Evolutionary conservation across 2,888 invertebrate genomes (phyloP), one percentile per base, ranked within the genome.

Genomic region (Himalopsyche kuldschensis): DNA sequence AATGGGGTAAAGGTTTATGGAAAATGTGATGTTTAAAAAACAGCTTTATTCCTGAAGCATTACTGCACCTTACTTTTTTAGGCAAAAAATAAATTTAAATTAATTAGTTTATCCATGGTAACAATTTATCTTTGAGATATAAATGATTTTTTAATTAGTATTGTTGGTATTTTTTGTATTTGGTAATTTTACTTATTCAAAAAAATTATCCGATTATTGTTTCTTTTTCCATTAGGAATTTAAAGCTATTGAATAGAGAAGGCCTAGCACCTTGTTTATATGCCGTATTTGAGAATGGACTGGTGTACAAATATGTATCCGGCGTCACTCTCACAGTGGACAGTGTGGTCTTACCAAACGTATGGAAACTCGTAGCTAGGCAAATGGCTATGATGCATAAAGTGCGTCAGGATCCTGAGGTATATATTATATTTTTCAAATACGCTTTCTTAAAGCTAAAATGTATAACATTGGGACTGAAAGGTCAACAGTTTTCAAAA

Each of bases 251-350:
- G 86, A 93, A 97, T 89, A 92, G 93, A 84, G 93, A 94, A 87
- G 96, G 96, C 24, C 93, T 97, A 87, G 97, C 98, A 75, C 97
- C 98, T 80, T 93, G 95, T 78, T 91, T 99, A 76, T 97, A 96
- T 91, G 98, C 97, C 78, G 95, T 95, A 77, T 99, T 99, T 90
- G 93, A 95, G 87, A 99, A 99, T 92, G 99, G 99, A 15, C 92
- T 99, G 87, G 96, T 96, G 63, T 99, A 99, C 90, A 95, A 97
- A 89, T 97, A 94, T 89, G 93, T 95, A 86, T 95, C 96, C 86
- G 99, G 99, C 76, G 92, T 92, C 84, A 96, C 96, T n/a, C 90
- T 97, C 27, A 94, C 93, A 85, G 90, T 92, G 24, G 92, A 94
- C 69, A 93, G 93, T 85, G 95, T 96, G 6, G 89, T 92, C 80